Conservation (phyloP, 1,140 invertebrate genomes). For the Cryptotermes secundus region DNA sequence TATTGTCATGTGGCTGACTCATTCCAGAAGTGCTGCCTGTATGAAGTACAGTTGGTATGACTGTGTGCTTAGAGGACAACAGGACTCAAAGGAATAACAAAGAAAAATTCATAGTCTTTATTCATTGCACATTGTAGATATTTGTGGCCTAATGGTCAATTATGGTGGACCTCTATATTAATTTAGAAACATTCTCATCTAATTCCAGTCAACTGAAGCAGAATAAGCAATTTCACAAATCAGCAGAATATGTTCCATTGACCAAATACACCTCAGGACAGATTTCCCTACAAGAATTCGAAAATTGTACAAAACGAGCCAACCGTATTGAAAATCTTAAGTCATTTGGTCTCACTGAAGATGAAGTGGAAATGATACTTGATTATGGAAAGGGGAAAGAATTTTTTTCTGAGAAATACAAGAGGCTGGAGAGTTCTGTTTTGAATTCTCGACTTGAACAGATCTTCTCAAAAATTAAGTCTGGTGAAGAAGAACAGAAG, state of each 20-base stretch:
- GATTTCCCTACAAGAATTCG: constrained; percentile 39
- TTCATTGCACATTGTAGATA: too few species aligned
- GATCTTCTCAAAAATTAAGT: constrained; percentile 29
- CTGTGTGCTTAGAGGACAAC: too few species aligned
- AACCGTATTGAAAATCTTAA: constrained; percentile 33
- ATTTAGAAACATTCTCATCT: constrained; percentile 31
- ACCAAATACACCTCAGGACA: constrained; percentile 39
- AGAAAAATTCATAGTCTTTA: too few species aligned
- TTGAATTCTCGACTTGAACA: constrained; percentile 36
- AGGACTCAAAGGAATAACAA: too few species aligned
- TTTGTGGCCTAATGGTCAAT: too few species aligned
- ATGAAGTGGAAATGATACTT: constrained; percentile 40
- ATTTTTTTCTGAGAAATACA: background rate
- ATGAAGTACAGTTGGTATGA: too few species aligned
- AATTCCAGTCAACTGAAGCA: constrained; percentile 38
- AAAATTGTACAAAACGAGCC: constrained; percentile 36
- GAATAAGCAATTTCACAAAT: constrained; percentile 40
- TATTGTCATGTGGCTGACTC: too few species aligned
- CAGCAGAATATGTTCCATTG: constrained; percentile 37
- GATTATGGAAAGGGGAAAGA: constrained; percentile 31
- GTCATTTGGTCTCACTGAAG: constrained; percentile 38
- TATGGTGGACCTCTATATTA: background rate
- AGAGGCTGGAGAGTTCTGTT: constrained; percentile 24
- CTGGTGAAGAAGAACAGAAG: background rate
- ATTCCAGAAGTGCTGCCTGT: too few species aligned